A percentile compares a stretch with the other conserved stretches of the same genome.
These are phyloP conservation scores for Eutolmus rufibarbis DNA, from an alignment of 2,888 invertebrate species.

Conservation along the genomic window DNA sequence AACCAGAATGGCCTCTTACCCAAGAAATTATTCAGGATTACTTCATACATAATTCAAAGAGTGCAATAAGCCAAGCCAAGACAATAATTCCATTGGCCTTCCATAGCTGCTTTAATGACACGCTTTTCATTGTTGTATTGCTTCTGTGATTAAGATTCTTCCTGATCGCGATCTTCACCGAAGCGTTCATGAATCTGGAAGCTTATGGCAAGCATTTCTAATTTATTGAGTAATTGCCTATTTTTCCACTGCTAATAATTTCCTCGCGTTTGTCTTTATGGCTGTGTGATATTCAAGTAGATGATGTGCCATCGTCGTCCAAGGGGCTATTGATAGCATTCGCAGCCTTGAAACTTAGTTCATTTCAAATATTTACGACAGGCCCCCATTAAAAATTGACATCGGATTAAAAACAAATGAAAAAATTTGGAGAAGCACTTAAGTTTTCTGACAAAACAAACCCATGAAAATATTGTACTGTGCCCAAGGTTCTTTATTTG, in stretches of 20 bases:
- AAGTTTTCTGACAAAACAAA: not conserved
- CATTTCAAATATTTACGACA: conserved; percentile 11
- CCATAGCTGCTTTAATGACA: not conserved
- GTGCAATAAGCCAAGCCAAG: not conserved
- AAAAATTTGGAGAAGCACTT: conserved; percentile 14
- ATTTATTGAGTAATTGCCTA: conserved; percentile 19
- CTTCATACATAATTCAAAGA: not conserved
- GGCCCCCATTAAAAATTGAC: conserved; percentile 28
- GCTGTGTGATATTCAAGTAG: not conserved
- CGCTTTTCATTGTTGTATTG: not conserved
- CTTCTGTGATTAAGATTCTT: not conserved
- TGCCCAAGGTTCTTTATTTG: not conserved
- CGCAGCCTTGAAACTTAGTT: conserved; percentile 5
- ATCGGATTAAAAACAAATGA: conserved; percentile 31
- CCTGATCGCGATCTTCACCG: not conserved
- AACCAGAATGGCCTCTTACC: not conserved
- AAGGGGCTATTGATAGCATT: not conserved
- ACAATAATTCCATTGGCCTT: not conserved
- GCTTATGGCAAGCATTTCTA: not conserved
- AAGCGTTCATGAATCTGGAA: not conserved
- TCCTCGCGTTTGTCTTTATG: not conserved
- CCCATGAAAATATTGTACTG: not conserved
- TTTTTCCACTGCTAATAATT: not conserved
- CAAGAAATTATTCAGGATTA: not conserved
- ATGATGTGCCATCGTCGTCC: not conserved